These are phyloP conservation scores for Sepioteuthis lessoniana DNA, from an alignment of 2,888 invertebrate genomes.

Conservation along the genomic window DNA sequence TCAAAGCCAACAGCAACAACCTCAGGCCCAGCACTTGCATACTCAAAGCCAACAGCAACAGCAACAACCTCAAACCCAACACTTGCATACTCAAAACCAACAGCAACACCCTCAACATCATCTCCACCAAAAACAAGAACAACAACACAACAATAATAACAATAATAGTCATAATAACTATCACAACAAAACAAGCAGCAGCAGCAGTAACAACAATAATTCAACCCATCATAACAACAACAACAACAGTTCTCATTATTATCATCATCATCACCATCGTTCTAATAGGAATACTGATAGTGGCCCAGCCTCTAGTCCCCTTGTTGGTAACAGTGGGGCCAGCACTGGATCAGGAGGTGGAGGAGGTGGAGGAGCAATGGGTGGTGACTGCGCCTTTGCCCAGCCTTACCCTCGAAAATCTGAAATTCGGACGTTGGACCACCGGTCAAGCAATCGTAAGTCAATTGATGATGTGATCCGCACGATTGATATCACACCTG, in stretches of 20 bases:
- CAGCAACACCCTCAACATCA: not conserved
- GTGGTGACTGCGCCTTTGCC: constrained; percentile 35
- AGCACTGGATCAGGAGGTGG: not conserved
- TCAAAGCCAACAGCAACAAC: not conserved
- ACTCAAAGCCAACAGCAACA: not conserved
- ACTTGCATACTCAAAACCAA: not conserved
- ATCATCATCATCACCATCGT: constrained; percentile 40
- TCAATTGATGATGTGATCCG: constrained; percentile 42
- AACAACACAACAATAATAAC: not conserved
- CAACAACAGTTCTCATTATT: not conserved
- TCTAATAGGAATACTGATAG: constrained; percentile 15
- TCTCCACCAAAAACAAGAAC: not conserved
- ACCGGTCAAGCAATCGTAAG: constrained; percentile 39
- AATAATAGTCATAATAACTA: too few species aligned
- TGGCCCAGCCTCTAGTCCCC: not conserved
- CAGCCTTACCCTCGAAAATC: constrained; percentile 43
- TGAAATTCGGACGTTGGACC: constrained; percentile 42
- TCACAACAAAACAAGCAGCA: not conserved
- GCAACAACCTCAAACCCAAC: not conserved
- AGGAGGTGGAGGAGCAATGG: not conserved
- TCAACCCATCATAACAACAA: not conserved
- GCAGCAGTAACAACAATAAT: not conserved
- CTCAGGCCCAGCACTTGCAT: not conserved
- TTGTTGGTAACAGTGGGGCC: not conserved
- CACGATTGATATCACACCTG: constrained; percentile 40